Base-by-base conservation (phyloP, 1,140 invertebrate genomes). In the Neoseiulus cucumeris region DNA sequence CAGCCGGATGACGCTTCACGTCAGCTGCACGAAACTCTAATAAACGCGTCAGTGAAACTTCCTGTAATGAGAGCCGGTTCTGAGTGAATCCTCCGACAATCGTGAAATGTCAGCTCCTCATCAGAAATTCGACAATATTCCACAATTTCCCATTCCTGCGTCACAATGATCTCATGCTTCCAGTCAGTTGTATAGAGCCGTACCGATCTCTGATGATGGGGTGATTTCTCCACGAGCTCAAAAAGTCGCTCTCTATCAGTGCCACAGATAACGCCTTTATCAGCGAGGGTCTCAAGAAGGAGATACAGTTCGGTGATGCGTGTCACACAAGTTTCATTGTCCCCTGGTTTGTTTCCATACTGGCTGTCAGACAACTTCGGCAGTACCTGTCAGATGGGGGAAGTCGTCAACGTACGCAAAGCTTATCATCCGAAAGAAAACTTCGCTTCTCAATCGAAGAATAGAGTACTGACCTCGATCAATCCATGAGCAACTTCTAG, bases 161-260 rank as follows among this genome's bases (percentile, higher is more conserved):
- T 12, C n/a, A 44, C n/a, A 12, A 44, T 44, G 12, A 44, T 44
- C 12, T n/a, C n/a, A n/a, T n/a, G n/a, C n/a, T n/a, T n/a, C n/a
- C n/a, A 17, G 22, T 2, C 17, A 59, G 25, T 2, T 59, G 51
- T 14, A 25, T 29, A n/a, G 51, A 25, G 17, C 51, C 33, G 4
- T 9, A 59, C 51, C 51, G 51, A 59, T 59, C 51, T n/a, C 33
- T 59, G 51, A 25, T 59, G 51, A 25, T 59, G 51, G 25, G 51
- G 51, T 18, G 51, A 59, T 59, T 59, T 59, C 33, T 59, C 51
- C 14, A 59, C 51, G 14, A 59, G 25, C 22, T 59, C 51, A 59
- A 59, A 59, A 17, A 59, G 51, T 6, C 51, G 51, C 33, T 59
- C 51, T 17, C 22, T 25, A 59, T 59, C 51, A 25, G 51, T 25